These are phyloP conservation scores for Ahaetulla prasina DNA, from an alignment of 2,113 vertebrate genomes.

Conservation along the genomic window DNA sequence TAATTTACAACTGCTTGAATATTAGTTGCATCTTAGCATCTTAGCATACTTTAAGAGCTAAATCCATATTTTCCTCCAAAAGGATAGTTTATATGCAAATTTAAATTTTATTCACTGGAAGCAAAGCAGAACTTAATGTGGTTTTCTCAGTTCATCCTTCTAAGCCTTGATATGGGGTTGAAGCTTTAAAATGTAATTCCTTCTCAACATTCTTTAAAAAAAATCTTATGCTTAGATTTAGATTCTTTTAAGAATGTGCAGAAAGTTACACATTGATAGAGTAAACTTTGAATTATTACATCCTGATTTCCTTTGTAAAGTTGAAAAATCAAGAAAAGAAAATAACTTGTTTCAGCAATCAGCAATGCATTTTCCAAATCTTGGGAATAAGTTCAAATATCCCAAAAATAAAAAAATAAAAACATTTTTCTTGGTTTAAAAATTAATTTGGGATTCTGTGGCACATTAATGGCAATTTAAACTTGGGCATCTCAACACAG, in stretches of 20 bases:
- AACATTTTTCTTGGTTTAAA: constrained; percentile 14
- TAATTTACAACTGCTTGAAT: neutral
- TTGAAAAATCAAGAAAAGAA: neutral
- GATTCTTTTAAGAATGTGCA: neutral
- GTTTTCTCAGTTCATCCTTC: neutral
- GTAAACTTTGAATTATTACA: neutral
- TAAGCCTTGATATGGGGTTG: neutral
- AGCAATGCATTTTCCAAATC: neutral
- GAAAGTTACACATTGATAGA: neutral
- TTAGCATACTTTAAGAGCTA: neutral
- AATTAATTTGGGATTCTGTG: neutral
- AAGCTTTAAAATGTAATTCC: neutral
- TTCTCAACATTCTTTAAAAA: neutral
- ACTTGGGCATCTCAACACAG: neutral
- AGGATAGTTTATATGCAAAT: neutral
- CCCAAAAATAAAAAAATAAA: too few relatives aligned
- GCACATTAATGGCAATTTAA: neutral
- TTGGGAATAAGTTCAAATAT: neutral
- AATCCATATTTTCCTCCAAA: neutral
- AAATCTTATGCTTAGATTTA: neutral
- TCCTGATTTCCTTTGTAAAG: neutral
- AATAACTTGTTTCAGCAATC: neutral
- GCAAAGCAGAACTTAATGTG: neutral
- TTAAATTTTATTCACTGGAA: neutral
- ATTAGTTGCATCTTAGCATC: too few relatives aligned